Evolutionary conservation across 2,888 invertebrate species (phyloP).

Genomic region (Drosophila tripunctata): DNA sequence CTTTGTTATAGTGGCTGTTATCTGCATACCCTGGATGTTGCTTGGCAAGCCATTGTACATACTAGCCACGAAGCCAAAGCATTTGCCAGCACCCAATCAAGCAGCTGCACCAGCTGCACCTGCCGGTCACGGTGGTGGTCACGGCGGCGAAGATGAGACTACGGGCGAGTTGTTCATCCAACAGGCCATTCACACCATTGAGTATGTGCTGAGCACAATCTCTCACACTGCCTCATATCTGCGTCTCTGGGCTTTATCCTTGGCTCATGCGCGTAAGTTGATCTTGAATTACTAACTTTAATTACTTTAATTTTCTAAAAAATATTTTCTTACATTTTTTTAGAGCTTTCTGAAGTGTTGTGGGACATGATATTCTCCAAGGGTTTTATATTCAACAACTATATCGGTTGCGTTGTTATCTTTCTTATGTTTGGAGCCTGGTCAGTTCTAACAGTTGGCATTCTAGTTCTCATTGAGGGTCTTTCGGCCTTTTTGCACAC

Average conservation of each 20-base stretch:
- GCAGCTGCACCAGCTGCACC: slow-evolving; percentile 15
- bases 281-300: neutral
- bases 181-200: slow-evolving; percentile 98
- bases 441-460: slow-evolving; percentile 95
- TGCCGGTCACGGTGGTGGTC: slow-evolving; percentile 47
- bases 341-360: slow-evolving; percentile 94
- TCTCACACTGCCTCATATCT: slow-evolving; percentile 98
- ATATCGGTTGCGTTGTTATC: slow-evolving; percentile 90
- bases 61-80: slow-evolving; percentile 82
- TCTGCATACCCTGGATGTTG: slow-evolving; percentile 97
- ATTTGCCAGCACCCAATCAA: slow-evolving; percentile 7
- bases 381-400: slow-evolving; percentile 87
- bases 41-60: slow-evolving; percentile 94
- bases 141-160: slow-evolving; percentile 86
- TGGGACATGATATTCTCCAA: slow-evolving; percentile 95
- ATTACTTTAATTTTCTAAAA: neutral
- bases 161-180: slow-evolving; percentile 95
- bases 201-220: slow-evolving; percentile 97
- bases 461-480: slow-evolving; percentile 99
- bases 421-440: slow-evolving; percentile 95
- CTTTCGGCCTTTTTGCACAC: slow-evolving; percentile 99
- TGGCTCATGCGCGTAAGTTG: slow-evolving; percentile 95
- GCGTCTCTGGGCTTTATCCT: slow-evolving; percentile 97
- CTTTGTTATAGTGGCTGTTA: slow-evolving; percentile 90
- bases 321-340: neutral